A percentile compares a stretch with the other conserved stretches of the same genome.
phyloP scores from a whole-genome alignment of 2,113 vertebrate species.

The Sisor rabdophorus region DNA sequence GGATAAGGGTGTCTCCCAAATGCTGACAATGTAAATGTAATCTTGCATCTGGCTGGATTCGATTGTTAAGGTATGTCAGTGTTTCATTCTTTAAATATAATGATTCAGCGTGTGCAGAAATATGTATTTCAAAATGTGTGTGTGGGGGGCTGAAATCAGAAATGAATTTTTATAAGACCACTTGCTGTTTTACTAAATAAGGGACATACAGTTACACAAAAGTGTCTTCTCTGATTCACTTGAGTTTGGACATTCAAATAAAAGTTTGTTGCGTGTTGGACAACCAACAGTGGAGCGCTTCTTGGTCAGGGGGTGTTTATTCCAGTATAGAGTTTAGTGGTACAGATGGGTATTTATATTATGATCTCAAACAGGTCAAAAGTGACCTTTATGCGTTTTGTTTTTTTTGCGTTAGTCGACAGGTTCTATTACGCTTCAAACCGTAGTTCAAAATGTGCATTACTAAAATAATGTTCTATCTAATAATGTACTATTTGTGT shows the following conservation, averaged over 20 bases:
- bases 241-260: not conserved
- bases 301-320: not conserved
- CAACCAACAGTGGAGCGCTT: not conserved
- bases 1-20: too few species aligned
- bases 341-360: not conserved
- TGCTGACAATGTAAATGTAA: too few species aligned
- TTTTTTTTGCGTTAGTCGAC: too few species aligned
- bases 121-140: slow-evolving; percentile 22
- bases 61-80: slow-evolving; percentile 33
- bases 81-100: slow-evolving; percentile 37
- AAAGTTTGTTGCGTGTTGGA: not conserved
- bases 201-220: not conserved
- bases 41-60: too few species aligned
- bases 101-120: slow-evolving; percentile 21
- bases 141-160: slow-evolving; percentile 1
- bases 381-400: too few species aligned
- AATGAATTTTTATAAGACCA: slow-evolving; percentile 40
- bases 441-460: too few species aligned
- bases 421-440: too few species aligned
- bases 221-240: not conserved
- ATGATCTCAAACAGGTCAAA: not conserved
- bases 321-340: not conserved
- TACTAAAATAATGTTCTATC: too few species aligned
- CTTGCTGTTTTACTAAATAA: slow-evolving; percentile 12
- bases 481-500: too few species aligned